Base-by-base conservation (phyloP, 2,797 vertebrate species). In the Enteromius treurensis region DNA sequence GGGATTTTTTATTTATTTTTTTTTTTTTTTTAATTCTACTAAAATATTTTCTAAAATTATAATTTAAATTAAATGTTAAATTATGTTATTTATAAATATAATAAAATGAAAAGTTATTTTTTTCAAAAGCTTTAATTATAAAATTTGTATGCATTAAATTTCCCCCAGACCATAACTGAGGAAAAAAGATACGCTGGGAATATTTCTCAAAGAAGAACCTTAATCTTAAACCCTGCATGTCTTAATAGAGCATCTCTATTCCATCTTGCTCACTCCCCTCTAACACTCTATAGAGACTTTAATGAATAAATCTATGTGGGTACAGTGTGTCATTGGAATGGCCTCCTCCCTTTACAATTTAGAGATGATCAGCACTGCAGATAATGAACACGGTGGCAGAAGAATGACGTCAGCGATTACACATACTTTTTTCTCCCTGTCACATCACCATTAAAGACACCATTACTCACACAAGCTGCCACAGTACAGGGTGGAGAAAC, bases 331-430 rank as follows among this genome's bases (percentile, higher is more conserved):
- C 58, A 82, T 47, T 75, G 42, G 51, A 58, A 47, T 40, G 70
- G 2, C 15, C 71, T 55, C 71, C 80, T 65, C 60, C n/a, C 80
- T 53, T 51, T 75, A 67, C 58, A 42, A 69, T 47, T 67, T 45
- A 70, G 37, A 70, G 79, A 71, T 58, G 65, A 62, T n/a, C 32
- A 42, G 32, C 71, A 45, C 71, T 67, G 73, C 49, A 83, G 62
- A 85, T 47, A 65, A 55, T 17, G 26, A 62, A 70, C 42, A 42
- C 51, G n/a, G 26, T 0, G 37, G 60, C 26, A 76, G 37, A 9
- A 55, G 29, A 74, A 74, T 82, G 80, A 82, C 62, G 47, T 82
- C 80, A 82, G 45, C 10, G 42, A 80, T 53, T 10, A 77, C 51
- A 67, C 40, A 32, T 29, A 19, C 51, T 32, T 40, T 45, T 29